phyloP scores from a whole-genome alignment of 2,888 invertebrate species.

The Belgica antarctica region DNA sequence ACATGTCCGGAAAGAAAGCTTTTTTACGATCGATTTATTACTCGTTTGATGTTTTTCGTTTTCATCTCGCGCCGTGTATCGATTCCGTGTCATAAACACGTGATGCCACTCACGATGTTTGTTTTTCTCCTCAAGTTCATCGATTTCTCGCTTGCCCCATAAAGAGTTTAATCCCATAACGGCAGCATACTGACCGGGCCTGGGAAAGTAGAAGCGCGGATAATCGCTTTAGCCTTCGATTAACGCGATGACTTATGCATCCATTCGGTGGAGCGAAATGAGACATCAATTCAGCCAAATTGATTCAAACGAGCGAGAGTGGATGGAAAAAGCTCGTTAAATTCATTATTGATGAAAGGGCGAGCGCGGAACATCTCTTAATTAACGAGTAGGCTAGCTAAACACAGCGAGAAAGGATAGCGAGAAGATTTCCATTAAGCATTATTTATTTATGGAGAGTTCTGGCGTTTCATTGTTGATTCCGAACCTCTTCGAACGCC shows the following conservation, averaged over 20 bases:
- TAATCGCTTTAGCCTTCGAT: not conserved
- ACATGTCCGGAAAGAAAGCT: not conserved
- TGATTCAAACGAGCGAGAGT: not conserved
- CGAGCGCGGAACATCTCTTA: not conserved
- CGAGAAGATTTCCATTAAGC: not conserved
- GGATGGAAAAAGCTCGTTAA: not conserved
- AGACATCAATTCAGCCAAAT: not conserved
- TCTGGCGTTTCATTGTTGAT: not conserved
- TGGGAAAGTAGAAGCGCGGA: not conserved
- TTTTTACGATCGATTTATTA: constrained; percentile 28
- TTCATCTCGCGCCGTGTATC: constrained; percentile 17
- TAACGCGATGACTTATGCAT: not conserved
- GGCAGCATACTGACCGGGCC: not conserved
- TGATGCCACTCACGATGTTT: not conserved
- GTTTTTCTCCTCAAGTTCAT: constrained; percentile 4
- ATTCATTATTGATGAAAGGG: not conserved
- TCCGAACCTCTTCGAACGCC: not conserved
- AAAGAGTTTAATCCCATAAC: constrained; percentile 2
- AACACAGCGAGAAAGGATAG: not conserved
- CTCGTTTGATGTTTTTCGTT: constrained; percentile 19
- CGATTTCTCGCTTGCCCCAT: not conserved
- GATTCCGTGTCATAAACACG: constrained; percentile 15
- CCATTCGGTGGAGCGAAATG: not conserved
- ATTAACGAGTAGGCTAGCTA: not conserved
- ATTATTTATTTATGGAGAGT: constrained; percentile 13